Percentiles rank a stretch among this genome's conserved stretches.
Evolutionary conservation across 2,797 vertebrate genomes (phyloP).

Genomic region (Crossoptilon crossoptilon): DNA sequence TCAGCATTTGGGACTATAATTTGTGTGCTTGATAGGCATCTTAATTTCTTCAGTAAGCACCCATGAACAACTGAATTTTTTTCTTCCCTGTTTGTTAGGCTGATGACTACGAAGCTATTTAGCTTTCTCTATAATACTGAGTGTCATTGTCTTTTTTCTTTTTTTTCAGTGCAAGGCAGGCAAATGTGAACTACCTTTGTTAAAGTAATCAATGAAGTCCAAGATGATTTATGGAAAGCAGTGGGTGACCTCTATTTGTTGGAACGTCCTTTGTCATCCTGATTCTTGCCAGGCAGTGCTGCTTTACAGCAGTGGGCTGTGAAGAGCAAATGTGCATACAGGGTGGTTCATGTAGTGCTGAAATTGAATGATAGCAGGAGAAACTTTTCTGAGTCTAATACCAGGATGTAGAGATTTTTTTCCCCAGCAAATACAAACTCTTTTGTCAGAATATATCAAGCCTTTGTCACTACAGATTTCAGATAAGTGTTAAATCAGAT

Average conservation of each 20-base stretch:
- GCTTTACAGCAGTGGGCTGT: constrained; percentile 30
- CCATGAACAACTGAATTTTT: background rate
- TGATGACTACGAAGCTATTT: too few species aligned
- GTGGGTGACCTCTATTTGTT: constrained; percentile 62
- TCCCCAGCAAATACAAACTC: background rate
- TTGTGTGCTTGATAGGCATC: background rate
- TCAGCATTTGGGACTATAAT: background rate
- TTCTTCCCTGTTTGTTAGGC: background rate
- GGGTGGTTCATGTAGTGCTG: background rate
- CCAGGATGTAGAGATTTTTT: background rate
- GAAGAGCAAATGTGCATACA: background rate
- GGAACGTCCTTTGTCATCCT: constrained; percentile 13
- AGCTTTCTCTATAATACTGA: background rate
- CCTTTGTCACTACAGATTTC: constrained; percentile 20
- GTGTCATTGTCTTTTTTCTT: background rate
- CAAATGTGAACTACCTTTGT: constrained; percentile 30
- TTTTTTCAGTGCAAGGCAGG: background rate
- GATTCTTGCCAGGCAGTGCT: constrained; percentile 17
- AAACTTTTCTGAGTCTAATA: background rate
- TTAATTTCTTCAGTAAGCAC: constrained; percentile 6
- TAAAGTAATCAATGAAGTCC: constrained; percentile 43
- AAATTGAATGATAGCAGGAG: background rate
- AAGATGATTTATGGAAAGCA: constrained; percentile 63
- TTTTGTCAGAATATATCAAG: constrained; percentile 22
- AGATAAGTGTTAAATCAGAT: constrained; percentile 35